Percentiles rank a stretch among this genome's conserved stretches.
These are phyloP conservation scores for Macrosteles quadrilineatus DNA, from an alignment of 1,140 invertebrate genomes.

Conservation along the genomic window DNA sequence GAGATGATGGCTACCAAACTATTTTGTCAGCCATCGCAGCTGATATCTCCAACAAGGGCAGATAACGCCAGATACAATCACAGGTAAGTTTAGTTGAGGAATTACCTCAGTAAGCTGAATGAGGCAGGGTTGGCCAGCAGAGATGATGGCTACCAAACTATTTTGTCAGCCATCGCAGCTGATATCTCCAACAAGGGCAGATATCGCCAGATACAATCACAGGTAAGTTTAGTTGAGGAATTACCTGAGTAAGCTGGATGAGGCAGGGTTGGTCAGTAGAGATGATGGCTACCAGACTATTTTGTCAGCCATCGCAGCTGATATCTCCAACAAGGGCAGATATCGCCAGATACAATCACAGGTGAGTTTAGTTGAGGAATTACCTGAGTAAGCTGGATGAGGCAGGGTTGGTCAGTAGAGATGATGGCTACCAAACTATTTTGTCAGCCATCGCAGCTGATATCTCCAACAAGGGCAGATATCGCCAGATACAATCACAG, in stretches of 20 bases:
- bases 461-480: constrained; percentile 66
- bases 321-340: constrained; percentile 66
- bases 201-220: constrained; percentile 58
- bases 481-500: constrained; percentile 56
- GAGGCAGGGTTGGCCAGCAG: no score
- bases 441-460: constrained; percentile 67
- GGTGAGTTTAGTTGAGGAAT: no score
- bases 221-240: no score
- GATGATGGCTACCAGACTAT: constrained; percentile 72
- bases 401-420: no score
- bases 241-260: no score
- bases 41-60: constrained; percentile 67
- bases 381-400: no score
- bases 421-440: constrained; percentile 72
- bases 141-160: constrained; percentile 69
- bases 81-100: no score
- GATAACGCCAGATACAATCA: constrained; percentile 59
- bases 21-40: constrained; percentile 67
- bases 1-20: constrained; percentile 69
- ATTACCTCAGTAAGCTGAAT: no score
- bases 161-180: constrained; percentile 66
- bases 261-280: no score
- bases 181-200: constrained; percentile 68
- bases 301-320: constrained; percentile 65
- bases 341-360: constrained; percentile 58